A percentile compares a stretch with the other conserved stretches of the same genome.
These are phyloP conservation scores for Poeciliopsis turrubarensis DNA, from an alignment of 2,113 vertebrate genomes.

Conservation along the genomic window DNA sequence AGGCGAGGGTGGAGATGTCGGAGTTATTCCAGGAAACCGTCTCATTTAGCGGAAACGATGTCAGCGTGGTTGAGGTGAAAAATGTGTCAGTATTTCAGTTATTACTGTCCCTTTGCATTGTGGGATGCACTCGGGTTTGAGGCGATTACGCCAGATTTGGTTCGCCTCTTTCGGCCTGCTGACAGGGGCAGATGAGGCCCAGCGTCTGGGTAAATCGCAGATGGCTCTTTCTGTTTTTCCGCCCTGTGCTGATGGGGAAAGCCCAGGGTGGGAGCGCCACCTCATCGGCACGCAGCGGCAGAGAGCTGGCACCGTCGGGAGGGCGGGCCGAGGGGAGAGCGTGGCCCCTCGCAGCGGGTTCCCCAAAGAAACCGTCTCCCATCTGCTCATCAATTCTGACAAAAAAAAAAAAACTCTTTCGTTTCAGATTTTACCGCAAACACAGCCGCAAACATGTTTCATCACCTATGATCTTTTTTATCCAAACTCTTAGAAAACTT, in stretches of 20 bases:
- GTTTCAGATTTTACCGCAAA: slow-evolving; percentile 14
- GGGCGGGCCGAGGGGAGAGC: slow-evolving; percentile 30
- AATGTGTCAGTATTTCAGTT: too few species aligned
- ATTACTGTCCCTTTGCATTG: neutral
- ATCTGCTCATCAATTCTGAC: slow-evolving; percentile 69
- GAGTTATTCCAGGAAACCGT: slow-evolving; percentile 45
- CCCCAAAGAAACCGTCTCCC: slow-evolving; percentile 52
- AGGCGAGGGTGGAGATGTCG: slow-evolving; percentile 10
- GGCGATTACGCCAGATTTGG: slow-evolving; percentile 21
- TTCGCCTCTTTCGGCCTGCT: slow-evolving; percentile 3
- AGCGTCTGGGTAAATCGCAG: slow-evolving; percentile 58
- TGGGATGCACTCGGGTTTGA: neutral
- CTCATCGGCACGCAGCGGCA: slow-evolving; percentile 58
- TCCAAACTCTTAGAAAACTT: too few species aligned
- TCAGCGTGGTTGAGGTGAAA: too few species aligned
- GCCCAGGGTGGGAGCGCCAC: slow-evolving; percentile 54
- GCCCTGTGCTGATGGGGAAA: slow-evolving; percentile 47
- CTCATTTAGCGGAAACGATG: too few species aligned
- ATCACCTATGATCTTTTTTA: neutral
- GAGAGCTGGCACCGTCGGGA: slow-evolving; percentile 60
- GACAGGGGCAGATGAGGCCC: slow-evolving; percentile 23
- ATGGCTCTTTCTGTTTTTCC: slow-evolving; percentile 53
- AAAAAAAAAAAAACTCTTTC: slow-evolving; percentile 32
- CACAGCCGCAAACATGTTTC: neutral
- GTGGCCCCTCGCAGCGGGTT: slow-evolving; percentile 54